These are phyloP conservation scores for Chloropsis hardwickii DNA, from an alignment of 2,113 vertebrate species.

Conservation along the genomic window DNA sequence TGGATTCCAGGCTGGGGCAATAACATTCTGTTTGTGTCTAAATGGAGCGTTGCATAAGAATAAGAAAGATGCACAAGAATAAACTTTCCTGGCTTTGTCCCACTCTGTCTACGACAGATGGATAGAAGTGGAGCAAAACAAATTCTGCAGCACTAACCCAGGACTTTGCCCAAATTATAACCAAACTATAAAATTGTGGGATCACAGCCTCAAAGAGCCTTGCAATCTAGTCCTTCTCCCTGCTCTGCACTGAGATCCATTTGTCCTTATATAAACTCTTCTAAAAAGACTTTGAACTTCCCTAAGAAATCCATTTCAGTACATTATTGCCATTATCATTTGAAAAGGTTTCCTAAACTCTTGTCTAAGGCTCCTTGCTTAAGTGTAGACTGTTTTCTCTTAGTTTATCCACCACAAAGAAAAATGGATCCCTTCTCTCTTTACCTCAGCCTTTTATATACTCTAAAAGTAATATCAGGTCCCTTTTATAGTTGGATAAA, in stretches of 20 bases:
- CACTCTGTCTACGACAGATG: neutral
- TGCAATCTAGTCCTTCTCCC: neutral
- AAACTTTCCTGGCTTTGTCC: neutral
- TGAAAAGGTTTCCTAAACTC: neutral
- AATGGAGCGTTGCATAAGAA: neutral
- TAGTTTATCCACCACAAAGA: neutral
- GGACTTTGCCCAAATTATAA: neutral
- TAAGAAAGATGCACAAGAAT: neutral
- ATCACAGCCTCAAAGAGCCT: neutral
- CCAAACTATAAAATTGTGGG: neutral
- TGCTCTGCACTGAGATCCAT: neutral
- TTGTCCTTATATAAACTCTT: neutral
- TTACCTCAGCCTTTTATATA: neutral
- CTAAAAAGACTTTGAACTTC: neutral
- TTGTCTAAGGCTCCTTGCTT: neutral
- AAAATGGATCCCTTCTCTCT: neutral
- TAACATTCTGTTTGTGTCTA: neutral
- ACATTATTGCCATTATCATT: neutral
- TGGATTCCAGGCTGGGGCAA: neutral
- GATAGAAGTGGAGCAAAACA: neutral
- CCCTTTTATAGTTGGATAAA: neutral
- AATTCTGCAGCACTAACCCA: neutral
- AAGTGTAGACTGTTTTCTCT: neutral
- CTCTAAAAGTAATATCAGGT: neutral
- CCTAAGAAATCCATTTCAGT: neutral